Conservation (phyloP, 2,113 vertebrate genomes). For the Cygnus buccinator region DNA sequence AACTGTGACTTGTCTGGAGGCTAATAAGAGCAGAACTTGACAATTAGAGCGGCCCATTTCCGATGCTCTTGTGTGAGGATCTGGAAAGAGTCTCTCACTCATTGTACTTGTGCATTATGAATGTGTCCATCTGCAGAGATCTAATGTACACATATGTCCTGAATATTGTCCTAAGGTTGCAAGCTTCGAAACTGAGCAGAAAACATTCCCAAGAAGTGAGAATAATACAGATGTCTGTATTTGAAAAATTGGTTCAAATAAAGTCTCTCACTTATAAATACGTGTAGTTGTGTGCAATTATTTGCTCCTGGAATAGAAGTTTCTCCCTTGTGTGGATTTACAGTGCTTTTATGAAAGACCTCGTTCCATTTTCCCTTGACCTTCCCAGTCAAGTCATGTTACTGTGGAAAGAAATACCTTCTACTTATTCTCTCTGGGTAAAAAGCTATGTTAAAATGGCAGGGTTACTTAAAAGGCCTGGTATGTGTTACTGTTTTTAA, state of each 20-base stretch:
- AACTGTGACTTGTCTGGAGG: constrained; percentile 65
- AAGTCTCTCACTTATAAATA: constrained; percentile 67
- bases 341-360: not conserved
- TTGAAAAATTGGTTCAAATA: constrained; percentile 71
- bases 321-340: not conserved
- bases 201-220: constrained; percentile 68
- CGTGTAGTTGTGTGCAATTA: not conserved
- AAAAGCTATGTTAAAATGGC: not conserved
- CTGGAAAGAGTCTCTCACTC: constrained; percentile 72
- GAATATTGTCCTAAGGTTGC: constrained; percentile 72
- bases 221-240: constrained; percentile 73
- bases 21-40: constrained; percentile 67
- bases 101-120: constrained; percentile 73
- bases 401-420: not conserved
- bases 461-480: not conserved
- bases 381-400: not conserved
- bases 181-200: constrained; percentile 72
- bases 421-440: not conserved
- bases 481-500: not conserved
- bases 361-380: not conserved
- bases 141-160: constrained; percentile 74
- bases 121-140: constrained; percentile 73
- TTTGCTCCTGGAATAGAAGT: constrained; percentile 24
- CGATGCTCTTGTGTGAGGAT: constrained; percentile 70
- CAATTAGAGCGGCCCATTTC: constrained; percentile 67